A percentile compares a stretch with the other conserved stretches of the same genome.
These are phyloP conservation scores for Lytechinus pictus DNA, from an alignment of 35 echinoderm and acorn worm species.

Conservation along the genomic window DNA sequence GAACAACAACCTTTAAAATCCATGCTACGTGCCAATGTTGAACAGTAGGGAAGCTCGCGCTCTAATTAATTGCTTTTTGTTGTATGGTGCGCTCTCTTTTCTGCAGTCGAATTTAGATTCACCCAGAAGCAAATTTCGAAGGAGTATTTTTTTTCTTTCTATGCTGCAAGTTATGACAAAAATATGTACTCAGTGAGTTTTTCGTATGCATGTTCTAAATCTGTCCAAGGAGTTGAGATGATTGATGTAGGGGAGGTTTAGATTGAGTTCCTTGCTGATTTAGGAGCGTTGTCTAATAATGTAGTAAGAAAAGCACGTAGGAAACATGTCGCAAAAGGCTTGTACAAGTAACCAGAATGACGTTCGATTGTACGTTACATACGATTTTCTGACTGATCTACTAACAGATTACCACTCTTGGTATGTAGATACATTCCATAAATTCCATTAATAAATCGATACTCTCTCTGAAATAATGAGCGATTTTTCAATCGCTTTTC, in stretches of 20 bases:
- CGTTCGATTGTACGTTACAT: too few species aligned
- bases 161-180: background rate
- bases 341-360: too few species aligned
- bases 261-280: background rate
- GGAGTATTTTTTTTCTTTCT: background rate
- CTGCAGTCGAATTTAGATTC: background rate
- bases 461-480: too few species aligned
- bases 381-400: too few species aligned
- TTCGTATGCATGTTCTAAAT: background rate
- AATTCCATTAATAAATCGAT: too few species aligned
- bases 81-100: background rate
- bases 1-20: background rate
- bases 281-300: background rate
- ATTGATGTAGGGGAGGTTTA: background rate
- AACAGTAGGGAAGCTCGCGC: background rate
- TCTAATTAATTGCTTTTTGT: constrained; percentile 8
- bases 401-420: too few species aligned
- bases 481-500: too few species aligned
- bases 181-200: background rate
- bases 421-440: too few species aligned
- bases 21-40: background rate
- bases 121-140: background rate
- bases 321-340: background rate
- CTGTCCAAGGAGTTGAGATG: background rate
- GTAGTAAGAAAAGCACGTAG: background rate